Percentiles rank a stretch among this genome's conserved stretches.
Conservation (phyloP, 2,888 invertebrate genomes). For the Troides helena region DNA sequence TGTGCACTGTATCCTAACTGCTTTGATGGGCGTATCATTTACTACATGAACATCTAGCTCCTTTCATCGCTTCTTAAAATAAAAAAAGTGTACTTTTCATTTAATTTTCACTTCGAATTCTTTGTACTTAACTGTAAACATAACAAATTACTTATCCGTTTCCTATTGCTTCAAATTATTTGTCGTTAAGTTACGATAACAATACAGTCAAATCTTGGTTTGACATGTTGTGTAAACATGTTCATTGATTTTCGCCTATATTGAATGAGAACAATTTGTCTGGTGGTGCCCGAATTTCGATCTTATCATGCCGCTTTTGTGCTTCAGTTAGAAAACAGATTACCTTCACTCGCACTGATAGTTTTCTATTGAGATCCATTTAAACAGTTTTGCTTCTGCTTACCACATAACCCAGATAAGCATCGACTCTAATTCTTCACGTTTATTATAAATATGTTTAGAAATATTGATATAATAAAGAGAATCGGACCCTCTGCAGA, state of each 20-base stretch:
- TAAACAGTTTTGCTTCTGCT: slow-evolving; percentile 35
- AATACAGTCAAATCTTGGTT: slow-evolving; percentile 39
- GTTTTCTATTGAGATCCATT: slow-evolving; percentile 49
- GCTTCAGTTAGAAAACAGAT: slow-evolving; percentile 56
- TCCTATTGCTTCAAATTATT: neutral
- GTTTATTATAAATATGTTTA: slow-evolving; percentile 24
- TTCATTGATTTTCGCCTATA: slow-evolving; percentile 52
- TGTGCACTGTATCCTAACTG: too few species aligned
- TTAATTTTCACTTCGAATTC: too few species aligned
- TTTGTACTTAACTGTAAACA: neutral
- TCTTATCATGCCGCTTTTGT: slow-evolving; percentile 69
- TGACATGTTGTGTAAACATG: slow-evolving; percentile 77
- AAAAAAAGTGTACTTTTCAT: too few species aligned
- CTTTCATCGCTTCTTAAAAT: too few species aligned
- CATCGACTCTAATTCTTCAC: slow-evolving; percentile 30
- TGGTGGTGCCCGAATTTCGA: slow-evolving; percentile 61
- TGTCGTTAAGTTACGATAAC: neutral
- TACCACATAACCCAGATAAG: slow-evolving; percentile 30
- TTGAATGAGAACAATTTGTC: slow-evolving; percentile 68
- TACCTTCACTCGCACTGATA: slow-evolving; percentile 48
- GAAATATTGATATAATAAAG: slow-evolving; percentile 27
- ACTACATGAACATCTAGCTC: too few species aligned
- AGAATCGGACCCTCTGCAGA: slow-evolving; percentile 19
- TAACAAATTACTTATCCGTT: neutral
- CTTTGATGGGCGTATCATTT: too few species aligned